A percentile compares a stretch with the other conserved stretches of the same genome.
phyloP scores from a whole-genome alignment of 2,113 vertebrate species.

The Scomber scombrus region DNA sequence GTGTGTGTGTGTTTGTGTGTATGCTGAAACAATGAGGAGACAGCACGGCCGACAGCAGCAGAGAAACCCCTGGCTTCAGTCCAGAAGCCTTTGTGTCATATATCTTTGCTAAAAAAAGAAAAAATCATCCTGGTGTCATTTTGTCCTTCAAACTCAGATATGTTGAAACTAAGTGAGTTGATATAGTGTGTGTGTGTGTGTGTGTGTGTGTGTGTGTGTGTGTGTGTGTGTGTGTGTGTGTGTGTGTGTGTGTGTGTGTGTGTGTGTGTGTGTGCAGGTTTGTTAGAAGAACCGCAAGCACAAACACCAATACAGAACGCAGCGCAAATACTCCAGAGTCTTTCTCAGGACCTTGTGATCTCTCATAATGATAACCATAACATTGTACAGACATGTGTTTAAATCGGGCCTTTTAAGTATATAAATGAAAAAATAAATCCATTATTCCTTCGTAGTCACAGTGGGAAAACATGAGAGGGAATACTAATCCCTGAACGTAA shows the following conservation, averaged over 20 bases:
- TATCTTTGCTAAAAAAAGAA: slow-evolving; percentile 2
- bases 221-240: not conserved
- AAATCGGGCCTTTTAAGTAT: slow-evolving; percentile 42
- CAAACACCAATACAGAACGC: not conserved
- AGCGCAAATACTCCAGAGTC: slow-evolving; percentile 32
- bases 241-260: not conserved
- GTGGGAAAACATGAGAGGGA: slow-evolving; percentile 32
- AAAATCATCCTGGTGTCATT: slow-evolving; percentile 13
- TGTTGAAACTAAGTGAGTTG: not conserved
- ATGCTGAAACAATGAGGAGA: slow-evolving; percentile 70
- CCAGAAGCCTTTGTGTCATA: slow-evolving; percentile 38
- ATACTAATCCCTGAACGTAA: slow-evolving; percentile 7
- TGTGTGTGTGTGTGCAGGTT: slow-evolving; percentile 4
- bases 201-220: not conserved
- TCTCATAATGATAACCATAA: slow-evolving; percentile 61
- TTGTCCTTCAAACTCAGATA: not conserved
- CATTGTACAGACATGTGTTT: slow-evolving; percentile 52
- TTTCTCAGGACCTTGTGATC: slow-evolving; percentile 74
- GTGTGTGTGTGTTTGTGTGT: slow-evolving; percentile 28
- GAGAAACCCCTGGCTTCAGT: slow-evolving; percentile 42
- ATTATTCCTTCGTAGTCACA: not conserved
- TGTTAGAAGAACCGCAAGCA: slow-evolving; percentile 17
- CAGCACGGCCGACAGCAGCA: slow-evolving; percentile 60
- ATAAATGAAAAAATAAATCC: slow-evolving; percentile 46
- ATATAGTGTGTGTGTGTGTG: not conserved